Base-by-base conservation (phyloP, 2,888 invertebrate genomes). In the Agrotis clavis region DNA sequence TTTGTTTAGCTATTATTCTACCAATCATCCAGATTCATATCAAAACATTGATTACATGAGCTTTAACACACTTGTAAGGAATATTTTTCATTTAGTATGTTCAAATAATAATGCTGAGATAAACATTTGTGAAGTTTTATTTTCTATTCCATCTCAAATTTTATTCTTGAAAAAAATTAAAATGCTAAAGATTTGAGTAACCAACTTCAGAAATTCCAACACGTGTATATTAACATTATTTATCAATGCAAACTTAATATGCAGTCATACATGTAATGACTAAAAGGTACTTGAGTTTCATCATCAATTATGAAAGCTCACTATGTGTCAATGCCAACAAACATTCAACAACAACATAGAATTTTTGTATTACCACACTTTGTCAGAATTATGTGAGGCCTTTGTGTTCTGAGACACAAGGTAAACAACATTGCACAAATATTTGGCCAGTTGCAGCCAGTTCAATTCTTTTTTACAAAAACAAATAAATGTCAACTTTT, bases 341-440 rank as follows among this genome's bases (percentile, higher is more conserved):
- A 3, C 53, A 63, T 41, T 47, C 25, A 45, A 45, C 41, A 41
- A 59, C 19, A 60, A 80, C 53, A 67, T 21, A 54, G 13, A 74
- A 25, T n/a, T 45, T n/a, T 60, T 25, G 14, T 21, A 54, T 30
- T 48, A 35, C 45, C 30, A 74, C 59, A 60, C 21, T 35, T 50
- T 50, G 48, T 30, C 41, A 19, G 48, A 61, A 35, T 48, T 48
- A 16, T 47, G 30, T 13, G 18, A 53, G 5, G 30, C 3, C 14
- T 70, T 21, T 51, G 21, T 69, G 13, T 48, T 70, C 41, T 19
- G 19, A 25, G 11, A 18, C 25, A 41, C 47, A 74, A 67, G 21
- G 76, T 72, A 67, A 72, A 74, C 69, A 67, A 35, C 41, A 77
- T 57, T 41, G 50, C 45, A 79, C 53, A 64, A 73, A 61, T 77